phyloP scores from a whole-genome alignment of 2,797 vertebrate genomes.

The Lacerta agilis region DNA sequence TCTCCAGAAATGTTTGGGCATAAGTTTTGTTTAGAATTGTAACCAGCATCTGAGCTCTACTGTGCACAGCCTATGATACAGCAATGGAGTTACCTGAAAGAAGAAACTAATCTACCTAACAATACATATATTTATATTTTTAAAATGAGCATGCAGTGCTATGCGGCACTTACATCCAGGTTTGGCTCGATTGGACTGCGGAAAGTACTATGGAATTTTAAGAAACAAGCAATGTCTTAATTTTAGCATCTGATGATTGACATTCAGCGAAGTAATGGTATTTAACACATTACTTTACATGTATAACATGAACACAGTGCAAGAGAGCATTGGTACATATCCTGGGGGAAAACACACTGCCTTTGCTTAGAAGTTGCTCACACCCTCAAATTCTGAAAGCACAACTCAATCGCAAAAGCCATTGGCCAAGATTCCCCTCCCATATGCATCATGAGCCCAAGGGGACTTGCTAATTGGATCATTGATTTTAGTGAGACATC shows the following conservation, averaged over 20 bases:
- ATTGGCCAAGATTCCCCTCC: background rate
- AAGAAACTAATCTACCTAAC: constrained; percentile 25
- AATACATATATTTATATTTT: background rate
- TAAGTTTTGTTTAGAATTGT: constrained; percentile 35
- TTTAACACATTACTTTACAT: background rate
- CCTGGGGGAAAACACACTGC: background rate
- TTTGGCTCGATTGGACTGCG: background rate
- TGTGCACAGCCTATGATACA: constrained; percentile 39
- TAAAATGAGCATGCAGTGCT: background rate
- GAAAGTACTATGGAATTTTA: background rate
- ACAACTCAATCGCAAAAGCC: background rate
- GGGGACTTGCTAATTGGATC: background rate
- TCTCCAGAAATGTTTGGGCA: constrained; percentile 41
- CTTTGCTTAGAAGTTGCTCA: background rate
- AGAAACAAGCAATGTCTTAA: background rate
- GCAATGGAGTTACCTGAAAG: constrained; percentile 16
- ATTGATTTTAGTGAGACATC: background rate
- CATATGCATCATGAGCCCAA: background rate
- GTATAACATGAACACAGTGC: background rate
- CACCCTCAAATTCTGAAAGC: background rate
- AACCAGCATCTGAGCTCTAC: background rate
- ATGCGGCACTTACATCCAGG: background rate
- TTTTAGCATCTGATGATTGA: background rate
- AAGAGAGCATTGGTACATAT: background rate
- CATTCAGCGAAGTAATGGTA: background rate